These are phyloP conservation scores for Fregetta grallaria DNA, from an alignment of 2,113 vertebrate genomes.

Conservation along the genomic window DNA sequence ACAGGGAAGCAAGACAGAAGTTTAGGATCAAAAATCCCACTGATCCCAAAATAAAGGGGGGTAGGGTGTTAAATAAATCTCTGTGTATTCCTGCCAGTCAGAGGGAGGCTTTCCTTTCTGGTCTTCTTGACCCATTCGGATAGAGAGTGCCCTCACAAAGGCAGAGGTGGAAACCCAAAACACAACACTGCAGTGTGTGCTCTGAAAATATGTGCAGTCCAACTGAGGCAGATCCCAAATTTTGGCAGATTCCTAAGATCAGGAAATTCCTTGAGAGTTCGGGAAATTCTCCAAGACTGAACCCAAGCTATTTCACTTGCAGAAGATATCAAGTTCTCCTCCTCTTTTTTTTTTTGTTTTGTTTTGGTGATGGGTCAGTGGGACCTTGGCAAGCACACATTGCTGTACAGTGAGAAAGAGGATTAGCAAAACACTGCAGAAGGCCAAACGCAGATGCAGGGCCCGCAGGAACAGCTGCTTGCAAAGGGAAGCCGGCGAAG, in stretches of 20 bases:
- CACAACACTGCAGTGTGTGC: not conserved
- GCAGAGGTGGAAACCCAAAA: not conserved
- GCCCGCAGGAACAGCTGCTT: conserved; percentile 47
- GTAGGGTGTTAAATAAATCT: not conserved
- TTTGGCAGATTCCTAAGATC: conserved; percentile 55
- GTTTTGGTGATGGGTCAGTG: conserved; percentile 19
- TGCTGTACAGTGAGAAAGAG: conserved; percentile 1
- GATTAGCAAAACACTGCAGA: not conserved
- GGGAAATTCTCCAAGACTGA: conserved; percentile 57
- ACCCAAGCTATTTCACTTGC: conserved; percentile 43
- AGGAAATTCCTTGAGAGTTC: conserved; percentile 71
- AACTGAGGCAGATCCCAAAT: not conserved
- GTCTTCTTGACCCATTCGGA: not conserved
- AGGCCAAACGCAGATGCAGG: conserved; percentile 31
- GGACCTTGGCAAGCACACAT: conserved; percentile 18
- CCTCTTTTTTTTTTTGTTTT: not conserved
- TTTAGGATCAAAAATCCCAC: not conserved
- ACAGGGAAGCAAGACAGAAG: not conserved
- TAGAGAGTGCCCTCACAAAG: fast-evolving
- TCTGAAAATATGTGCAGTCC: not conserved
- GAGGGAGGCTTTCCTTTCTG: not conserved
- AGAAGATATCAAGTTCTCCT: conserved; percentile 49
- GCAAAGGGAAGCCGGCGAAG: not conserved
- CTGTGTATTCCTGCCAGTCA: not conserved
- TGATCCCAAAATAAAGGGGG: not conserved